Evolutionary conservation across 2,888 invertebrate genomes (phyloP).

Genomic region (Drosophila diplacantha): DNA sequence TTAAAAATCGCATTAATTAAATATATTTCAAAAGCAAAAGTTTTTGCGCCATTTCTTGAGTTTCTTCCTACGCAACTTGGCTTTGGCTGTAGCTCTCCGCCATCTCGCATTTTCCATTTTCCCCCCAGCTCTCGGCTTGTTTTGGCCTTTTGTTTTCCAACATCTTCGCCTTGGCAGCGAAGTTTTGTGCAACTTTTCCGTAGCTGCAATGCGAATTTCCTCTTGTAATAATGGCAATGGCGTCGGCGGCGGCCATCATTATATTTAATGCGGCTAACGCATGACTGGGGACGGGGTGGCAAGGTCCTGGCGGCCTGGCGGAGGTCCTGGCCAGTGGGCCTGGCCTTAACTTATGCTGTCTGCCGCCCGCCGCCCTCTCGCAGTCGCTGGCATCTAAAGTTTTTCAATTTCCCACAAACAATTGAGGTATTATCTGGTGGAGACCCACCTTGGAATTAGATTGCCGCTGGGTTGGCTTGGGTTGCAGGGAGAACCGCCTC

Average conservation of each 20-base stretch:
- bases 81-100: slow-evolving; percentile 3
- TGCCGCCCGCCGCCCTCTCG: background rate
- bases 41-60: slow-evolving; percentile 66
- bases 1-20: slow-evolving; percentile 73
- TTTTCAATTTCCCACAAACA: slow-evolving; percentile 73
- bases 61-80: slow-evolving; percentile 52
- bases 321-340: background rate
- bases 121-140: slow-evolving; percentile 14
- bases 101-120: slow-evolving; percentile 1
- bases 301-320: background rate
- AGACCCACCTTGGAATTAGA: slow-evolving; percentile 22
- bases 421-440: slow-evolving; percentile 70
- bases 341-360: slow-evolving; percentile 58
- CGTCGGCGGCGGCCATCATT: slow-evolving; percentile 61
- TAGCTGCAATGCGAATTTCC: slow-evolving; percentile 66
- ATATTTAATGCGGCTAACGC: slow-evolving; percentile 73
- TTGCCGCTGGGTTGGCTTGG: too few species aligned
- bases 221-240: slow-evolving; percentile 55
- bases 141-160: slow-evolving; percentile 56
- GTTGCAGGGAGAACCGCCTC: background rate
- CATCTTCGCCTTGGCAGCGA: slow-evolving; percentile 32
- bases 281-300: slow-evolving; percentile 7
- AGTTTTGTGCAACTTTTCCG: slow-evolving; percentile 68
- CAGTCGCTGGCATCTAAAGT: slow-evolving; percentile 56
- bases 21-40: slow-evolving; percentile 71